A percentile compares a stretch with the other conserved stretches of the same genome.
phyloP scores from a whole-genome alignment of 2,113 vertebrate genomes.

The Grus americana region DNA sequence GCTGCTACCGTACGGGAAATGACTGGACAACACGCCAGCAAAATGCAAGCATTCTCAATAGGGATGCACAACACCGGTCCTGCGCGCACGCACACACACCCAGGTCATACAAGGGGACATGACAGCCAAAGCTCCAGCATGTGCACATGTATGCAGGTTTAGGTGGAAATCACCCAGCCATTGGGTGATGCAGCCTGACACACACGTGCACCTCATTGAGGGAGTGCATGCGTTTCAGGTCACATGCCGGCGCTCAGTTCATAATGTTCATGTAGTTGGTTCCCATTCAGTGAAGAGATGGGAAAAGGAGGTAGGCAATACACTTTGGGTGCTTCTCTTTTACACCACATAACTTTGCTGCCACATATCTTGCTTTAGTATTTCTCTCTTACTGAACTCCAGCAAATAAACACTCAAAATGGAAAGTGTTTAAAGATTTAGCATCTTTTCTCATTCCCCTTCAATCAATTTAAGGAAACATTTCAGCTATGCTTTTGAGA shows the following conservation, averaged over 20 bases:
- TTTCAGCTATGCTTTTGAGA: background rate
- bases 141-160: background rate
- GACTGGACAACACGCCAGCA: background rate
- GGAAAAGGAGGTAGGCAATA: background rate
- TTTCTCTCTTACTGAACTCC: background rate
- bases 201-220: fast-evolving
- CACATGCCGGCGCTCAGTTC: background rate
- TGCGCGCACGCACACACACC: background rate
- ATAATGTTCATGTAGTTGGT: background rate
- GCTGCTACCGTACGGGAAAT: background rate
- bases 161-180: background rate
- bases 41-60: fast-evolving
- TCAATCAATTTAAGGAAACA: background rate
- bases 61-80: fast-evolving
- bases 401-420: background rate
- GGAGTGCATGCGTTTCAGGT: background rate
- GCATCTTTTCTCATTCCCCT: background rate
- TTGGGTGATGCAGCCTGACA: background rate
- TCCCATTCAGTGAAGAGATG: background rate
- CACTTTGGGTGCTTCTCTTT: background rate
- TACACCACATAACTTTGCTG: background rate
- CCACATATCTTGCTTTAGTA: background rate
- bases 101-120: background rate
- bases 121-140: background rate
- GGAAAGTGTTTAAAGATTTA: background rate